Conservation (phyloP, 2,888 invertebrate species). For the Tupiocoris notatus region DNA sequence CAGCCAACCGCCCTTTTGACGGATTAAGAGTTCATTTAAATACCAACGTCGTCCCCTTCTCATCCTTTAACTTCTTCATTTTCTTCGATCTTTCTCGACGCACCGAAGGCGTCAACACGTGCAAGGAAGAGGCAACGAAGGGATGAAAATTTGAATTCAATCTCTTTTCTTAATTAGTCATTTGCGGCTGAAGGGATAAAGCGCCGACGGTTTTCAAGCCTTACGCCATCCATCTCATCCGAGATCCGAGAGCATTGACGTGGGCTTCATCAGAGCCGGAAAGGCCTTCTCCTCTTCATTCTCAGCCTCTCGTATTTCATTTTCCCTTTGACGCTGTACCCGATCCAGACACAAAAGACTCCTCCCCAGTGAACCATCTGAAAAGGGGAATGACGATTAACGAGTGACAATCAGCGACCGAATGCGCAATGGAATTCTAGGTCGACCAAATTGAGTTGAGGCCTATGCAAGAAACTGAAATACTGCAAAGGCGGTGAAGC, state of each 20-base stretch:
- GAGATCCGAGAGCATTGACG: neutral
- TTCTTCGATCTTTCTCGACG: neutral
- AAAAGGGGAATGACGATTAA: slow-evolving; percentile 19
- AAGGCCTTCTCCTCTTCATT: slow-evolving; percentile 27
- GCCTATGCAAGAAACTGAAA: neutral
- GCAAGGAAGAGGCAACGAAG: slow-evolving; percentile 35
- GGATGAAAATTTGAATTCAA: slow-evolving; percentile 46
- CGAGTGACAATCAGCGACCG: slow-evolving; percentile 6
- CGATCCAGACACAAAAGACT: slow-evolving; percentile 20
- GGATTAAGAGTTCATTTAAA: slow-evolving; percentile 48
- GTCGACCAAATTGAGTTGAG: neutral
- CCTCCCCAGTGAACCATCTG: neutral
- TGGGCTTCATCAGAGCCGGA: neutral
- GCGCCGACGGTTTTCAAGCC: neutral
- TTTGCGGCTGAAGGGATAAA: slow-evolving; percentile 44
- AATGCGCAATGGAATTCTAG: neutral
- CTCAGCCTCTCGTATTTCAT: slow-evolving; percentile 22
- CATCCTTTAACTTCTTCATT: slow-evolving; percentile 39
- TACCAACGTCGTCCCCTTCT: slow-evolving; percentile 32
- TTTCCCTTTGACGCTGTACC: slow-evolving; percentile 24
- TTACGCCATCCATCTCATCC: neutral
- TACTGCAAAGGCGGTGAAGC: no score
- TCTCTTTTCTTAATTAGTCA: slow-evolving; percentile 48
- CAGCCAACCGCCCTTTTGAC: slow-evolving; percentile 44
- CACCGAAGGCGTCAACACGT: slow-evolving; percentile 40